phyloP scores from a whole-genome alignment of 2,888 invertebrate species.

The Galeruca laticollis region DNA sequence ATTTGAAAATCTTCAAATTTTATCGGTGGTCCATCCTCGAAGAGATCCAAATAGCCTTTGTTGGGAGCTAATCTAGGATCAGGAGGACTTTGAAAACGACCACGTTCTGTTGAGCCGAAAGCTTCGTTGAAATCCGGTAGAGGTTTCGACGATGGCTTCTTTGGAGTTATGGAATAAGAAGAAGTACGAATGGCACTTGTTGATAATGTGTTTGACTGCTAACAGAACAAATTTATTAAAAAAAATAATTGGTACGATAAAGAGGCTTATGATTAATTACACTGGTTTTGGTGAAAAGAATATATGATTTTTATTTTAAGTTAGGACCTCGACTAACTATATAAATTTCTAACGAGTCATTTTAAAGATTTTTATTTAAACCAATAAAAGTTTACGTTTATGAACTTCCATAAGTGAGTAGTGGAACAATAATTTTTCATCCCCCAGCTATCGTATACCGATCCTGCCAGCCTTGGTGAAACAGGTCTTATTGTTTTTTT shows the following conservation, averaged over 20 bases:
- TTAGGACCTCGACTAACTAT: too few relatives aligned
- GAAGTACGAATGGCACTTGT: conserved; percentile 1
- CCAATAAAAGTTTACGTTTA: too few relatives aligned
- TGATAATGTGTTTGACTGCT: conserved; percentile 21
- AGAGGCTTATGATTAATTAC: too few relatives aligned
- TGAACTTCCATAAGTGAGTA: too few relatives aligned
- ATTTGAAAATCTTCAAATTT: conserved; percentile 62
- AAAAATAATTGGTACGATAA: background rate
- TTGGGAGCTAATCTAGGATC: conserved; percentile 59
- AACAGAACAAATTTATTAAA: background rate
- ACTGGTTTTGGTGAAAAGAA: too few relatives aligned
- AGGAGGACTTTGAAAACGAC: conserved; percentile 74
- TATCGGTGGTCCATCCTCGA: conserved; percentile 51
- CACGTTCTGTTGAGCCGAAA: conserved; percentile 87
- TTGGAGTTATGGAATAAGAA: conserved; percentile 37
- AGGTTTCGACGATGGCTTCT: conserved; percentile 65
- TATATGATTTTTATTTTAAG: too few relatives aligned
- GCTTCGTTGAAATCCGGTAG: conserved; percentile 87
- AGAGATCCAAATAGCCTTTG: conserved; percentile 61
- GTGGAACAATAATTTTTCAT: too few relatives aligned
- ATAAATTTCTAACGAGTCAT: too few relatives aligned
- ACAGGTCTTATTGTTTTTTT: too few relatives aligned
- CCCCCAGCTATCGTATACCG: too few relatives aligned
- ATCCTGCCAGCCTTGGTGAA: too few relatives aligned
- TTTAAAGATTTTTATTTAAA: too few relatives aligned